These are phyloP conservation scores for Asarcornis scutulata DNA, from an alignment of 2,113 vertebrate genomes.

Conservation along the genomic window DNA sequence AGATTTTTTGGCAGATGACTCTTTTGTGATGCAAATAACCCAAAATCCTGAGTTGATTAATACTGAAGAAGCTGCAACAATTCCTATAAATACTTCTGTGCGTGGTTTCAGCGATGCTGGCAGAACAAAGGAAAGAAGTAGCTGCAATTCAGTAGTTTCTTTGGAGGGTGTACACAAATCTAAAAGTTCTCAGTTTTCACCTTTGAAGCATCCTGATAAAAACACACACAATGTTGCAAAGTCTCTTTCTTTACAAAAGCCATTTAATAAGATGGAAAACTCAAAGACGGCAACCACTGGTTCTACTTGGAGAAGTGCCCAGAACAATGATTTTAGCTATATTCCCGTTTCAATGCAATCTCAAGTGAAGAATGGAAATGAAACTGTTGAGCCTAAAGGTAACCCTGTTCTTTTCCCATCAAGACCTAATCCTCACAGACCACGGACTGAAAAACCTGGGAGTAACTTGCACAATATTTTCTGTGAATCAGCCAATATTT, in stretches of 20 bases:
- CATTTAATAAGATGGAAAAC: not conserved
- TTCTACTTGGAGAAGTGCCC: constrained; percentile 2
- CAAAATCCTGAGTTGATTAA: constrained; percentile 75
- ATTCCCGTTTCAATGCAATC: not conserved
- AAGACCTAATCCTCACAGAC: constrained; percentile 31
- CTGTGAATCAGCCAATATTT: constrained; percentile 11
- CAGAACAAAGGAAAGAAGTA: not conserved
- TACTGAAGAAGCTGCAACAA: not conserved
- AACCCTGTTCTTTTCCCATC: not conserved
- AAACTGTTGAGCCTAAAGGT: constrained; percentile 7
- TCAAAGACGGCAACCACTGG: constrained; percentile 48
- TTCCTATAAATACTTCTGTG: not conserved
- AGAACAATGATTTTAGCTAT: constrained; percentile 17
- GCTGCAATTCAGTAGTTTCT: not conserved
- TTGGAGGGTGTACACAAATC: not conserved
- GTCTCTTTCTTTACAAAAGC: not conserved
- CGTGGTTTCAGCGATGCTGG: constrained; percentile 54
- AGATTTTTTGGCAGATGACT: constrained; percentile 84
- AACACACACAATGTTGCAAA: not conserved
- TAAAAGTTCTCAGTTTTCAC: constrained; percentile 28
- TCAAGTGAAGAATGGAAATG: constrained; percentile 23
- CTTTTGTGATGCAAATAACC: constrained; percentile 81
- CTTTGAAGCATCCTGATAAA: constrained; percentile 29
- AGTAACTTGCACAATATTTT: not conserved
- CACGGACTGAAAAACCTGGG: not conserved